Evolutionary conservation across 2,113 vertebrate species (phyloP), one percentile per base, ranked within the genome.

Genomic region (Silurus meridionalis): DNA sequence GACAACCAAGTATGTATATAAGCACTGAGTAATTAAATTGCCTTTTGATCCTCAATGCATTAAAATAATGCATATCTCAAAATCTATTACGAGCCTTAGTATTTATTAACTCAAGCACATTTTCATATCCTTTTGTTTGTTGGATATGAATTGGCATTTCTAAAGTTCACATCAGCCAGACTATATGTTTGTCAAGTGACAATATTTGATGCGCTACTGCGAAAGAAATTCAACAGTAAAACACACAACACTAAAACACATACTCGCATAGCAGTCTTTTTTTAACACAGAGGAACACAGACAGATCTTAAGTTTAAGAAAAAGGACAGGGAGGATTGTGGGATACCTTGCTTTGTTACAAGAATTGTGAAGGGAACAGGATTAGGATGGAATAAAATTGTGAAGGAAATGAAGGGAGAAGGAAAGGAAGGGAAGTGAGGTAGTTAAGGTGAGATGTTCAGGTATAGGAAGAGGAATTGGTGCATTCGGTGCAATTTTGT

Each of bases 311-410:
- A 21, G n/a, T 2, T 74, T 61, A 25, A 3, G 7, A 46, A 61
- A 37, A 37, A 52, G 58, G 53, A 84, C 72, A 23, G 77, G 72
- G 72, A 57, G 86, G 82, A 71, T 57, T 87, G 25, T 75, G 84
- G 88, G 87, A 90, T 93, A 92, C 93, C 92, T 95, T 89, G 79
- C 80, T 87, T 85, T 88, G 92, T 94, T 93, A 93, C 87, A 87
- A 91, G 90, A 86, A 85, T 88, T 89, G 88, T 87, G 72, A 91
- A 64, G 89, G 87, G 69, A 80, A 87, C 86, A 14, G 89, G 91
- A 92, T 94, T 93, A 94, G 84, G 78, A 93, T 94, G 91, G 69
- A 91, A 91, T 89, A 21, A 85, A 78, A 87, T 64, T 7, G 74
- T 79, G 53, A 75, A 69, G 83, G 82, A 77, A 28, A 86, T 66